Base-by-base conservation (phyloP, 2,888 invertebrate species). In the Drosophila affinis region DNA sequence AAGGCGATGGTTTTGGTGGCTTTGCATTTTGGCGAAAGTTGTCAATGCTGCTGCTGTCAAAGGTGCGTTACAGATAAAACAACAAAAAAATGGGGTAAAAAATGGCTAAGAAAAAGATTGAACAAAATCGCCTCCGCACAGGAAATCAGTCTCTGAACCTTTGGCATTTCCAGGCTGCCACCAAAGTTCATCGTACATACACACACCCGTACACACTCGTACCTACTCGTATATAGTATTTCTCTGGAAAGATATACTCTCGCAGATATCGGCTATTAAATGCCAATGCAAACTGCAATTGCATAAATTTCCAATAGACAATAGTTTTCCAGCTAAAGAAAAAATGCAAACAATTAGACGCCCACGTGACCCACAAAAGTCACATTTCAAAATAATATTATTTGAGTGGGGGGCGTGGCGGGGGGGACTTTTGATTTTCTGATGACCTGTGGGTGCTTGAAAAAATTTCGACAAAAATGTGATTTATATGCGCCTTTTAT, bases 341-440 rank as follows among this genome's bases (percentile, higher is more conserved):
- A 67, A 75, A 58, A 61, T 74, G 44, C 75, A 27, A 81, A 85
- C 82, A 82, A 87, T 82, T 82, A 82, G 70, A 82, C 82, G 82
- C 88, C 82, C 88, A 82, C 88, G 75, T 85, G 79, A 74, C 62
- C 46, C 61, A 51, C 45, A 62, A 67, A 74, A 61, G 74, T 73
- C 73, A 55, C 44, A 68, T 58, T 72, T 47, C 29, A 21, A 59
- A 52, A 45, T 57, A 46, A 9, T 34, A 34, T 34, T 34, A 12
- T 12, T 12, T 10, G 4, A 32, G 10, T 10, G 34, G 0, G 12
- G 12, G 44, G 29, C 27, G 17, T 18, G 18, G 18, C 18, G 7
- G 4, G 32, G 14, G 48, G 18, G 18, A 18, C 2, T 18, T 18
- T 27, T 12, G 12, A 18, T 59, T n/a, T 44, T 29, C 45, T 46